Evolutionary conservation across 2,113 vertebrate species (phyloP).

Genomic region (Oostethus manadensis): DNA sequence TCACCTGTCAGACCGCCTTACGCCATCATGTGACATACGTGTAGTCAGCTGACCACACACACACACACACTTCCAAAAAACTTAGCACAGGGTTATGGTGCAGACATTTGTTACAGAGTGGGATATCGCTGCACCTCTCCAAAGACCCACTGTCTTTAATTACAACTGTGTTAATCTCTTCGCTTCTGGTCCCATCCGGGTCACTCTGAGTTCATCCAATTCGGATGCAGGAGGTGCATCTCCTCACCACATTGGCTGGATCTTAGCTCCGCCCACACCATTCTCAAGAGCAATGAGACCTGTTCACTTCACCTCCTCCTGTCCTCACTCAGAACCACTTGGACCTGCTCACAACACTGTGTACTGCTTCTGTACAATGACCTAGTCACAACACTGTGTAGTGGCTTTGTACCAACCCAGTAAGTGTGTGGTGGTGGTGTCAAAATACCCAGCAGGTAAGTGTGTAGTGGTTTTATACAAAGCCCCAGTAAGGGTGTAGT

Average conservation of each 20-base stretch:
- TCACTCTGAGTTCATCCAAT: slow-evolving; percentile 40
- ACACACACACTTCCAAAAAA: no score
- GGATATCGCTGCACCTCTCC: slow-evolving; percentile 46
- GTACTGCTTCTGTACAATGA: background rate
- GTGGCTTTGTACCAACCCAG: background rate
- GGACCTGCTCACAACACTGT: background rate
- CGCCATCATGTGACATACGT: no score
- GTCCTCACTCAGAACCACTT: no score
- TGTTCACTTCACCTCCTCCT: no score
- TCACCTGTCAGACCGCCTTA: no score
- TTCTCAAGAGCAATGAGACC: no score
- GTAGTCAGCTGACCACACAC: no score
- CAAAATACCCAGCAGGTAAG: no score
- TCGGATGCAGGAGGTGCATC: no score
- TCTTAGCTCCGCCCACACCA: background rate
- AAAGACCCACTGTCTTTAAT: slow-evolving; percentile 58
- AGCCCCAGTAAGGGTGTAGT: background rate
- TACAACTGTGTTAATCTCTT: slow-evolving; percentile 51
- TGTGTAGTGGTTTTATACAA: background rate
- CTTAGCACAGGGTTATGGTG: slow-evolving; percentile 19
- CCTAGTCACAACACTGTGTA: no score
- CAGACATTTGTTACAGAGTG: slow-evolving; percentile 33
- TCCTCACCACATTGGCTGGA: background rate
- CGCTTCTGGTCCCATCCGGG: slow-evolving; percentile 20
- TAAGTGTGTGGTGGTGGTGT: background rate